A percentile compares a stretch with the other conserved stretches of the same genome.
These are phyloP conservation scores for Hypselothyrea guttata DNA, from an alignment of 2,888 invertebrate species.

Conservation along the genomic window DNA sequence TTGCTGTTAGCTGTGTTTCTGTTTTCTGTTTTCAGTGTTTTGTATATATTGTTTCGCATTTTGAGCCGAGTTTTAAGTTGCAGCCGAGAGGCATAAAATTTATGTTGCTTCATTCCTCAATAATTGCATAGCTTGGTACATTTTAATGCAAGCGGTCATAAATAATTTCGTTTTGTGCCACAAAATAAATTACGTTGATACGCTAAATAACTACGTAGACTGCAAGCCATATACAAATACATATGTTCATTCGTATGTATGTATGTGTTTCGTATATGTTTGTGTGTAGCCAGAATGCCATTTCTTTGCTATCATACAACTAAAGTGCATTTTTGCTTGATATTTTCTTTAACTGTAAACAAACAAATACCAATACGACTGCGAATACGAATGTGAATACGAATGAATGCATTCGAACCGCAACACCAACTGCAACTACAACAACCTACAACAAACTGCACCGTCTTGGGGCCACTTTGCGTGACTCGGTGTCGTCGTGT, in stretches of 20 bases:
- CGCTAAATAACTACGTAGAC: slow-evolving; percentile 63
- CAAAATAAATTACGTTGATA: slow-evolving; percentile 68
- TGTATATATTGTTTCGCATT: slow-evolving; percentile 17
- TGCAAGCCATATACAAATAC: slow-evolving; percentile 9
- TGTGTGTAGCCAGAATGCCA: slow-evolving; percentile 51
- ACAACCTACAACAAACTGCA: slow-evolving; percentile 18
- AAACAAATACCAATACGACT: slow-evolving; percentile 18
- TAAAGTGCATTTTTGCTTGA: slow-evolving; percentile 72
- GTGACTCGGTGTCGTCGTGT: slow-evolving; percentile 43
- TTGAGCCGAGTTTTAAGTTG: slow-evolving; percentile 48
- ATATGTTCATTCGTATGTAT: background rate
- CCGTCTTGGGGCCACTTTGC: slow-evolving; percentile 53
- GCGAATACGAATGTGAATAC: slow-evolving; percentile 19
- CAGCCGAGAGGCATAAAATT: slow-evolving; percentile 62
- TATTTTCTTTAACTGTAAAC: slow-evolving; percentile 67
- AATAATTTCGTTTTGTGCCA: slow-evolving; percentile 66
- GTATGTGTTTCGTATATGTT: background rate
- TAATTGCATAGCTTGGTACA: slow-evolving; percentile 77
- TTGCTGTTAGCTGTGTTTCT: slow-evolving; percentile 8
- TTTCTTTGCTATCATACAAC: slow-evolving; percentile 59
- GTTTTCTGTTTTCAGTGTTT: slow-evolving; percentile 15
- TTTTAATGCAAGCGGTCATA: slow-evolving; percentile 79
- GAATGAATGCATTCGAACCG: slow-evolving; percentile 11
- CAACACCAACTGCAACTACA: slow-evolving; percentile 22
- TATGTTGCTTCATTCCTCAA: slow-evolving; percentile 76